Base-by-base conservation (phyloP, 2,113 vertebrate species). In the Leucosticte australis region DNA sequence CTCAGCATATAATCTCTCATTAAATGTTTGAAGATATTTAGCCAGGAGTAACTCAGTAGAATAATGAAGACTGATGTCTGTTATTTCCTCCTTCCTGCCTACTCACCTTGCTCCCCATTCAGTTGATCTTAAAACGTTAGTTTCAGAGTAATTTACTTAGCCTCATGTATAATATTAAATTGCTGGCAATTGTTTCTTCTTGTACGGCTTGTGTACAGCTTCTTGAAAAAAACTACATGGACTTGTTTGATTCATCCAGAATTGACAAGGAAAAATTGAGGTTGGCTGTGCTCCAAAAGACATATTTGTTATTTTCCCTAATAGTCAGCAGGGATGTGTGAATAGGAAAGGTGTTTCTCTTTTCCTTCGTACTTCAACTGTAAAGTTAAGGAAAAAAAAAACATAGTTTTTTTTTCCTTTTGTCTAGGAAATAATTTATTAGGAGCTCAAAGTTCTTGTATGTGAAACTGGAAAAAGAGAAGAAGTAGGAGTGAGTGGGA, bases 161-260 rank as follows among this genome's bases (percentile, higher is more conserved):
- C 12, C 10, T 62, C 8, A 0, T 20, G 8, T 46, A 7, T 22
- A 16, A 10, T n/a, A 37, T 7, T 41, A 53, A 83, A 15, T 30
- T 57, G 12, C 23, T 57, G 10, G 13, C 4, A 23, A 0, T 87
- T 86, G 19, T 6, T 80, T 83, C 11, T n/a, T n/a, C n/a, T n/a
- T n/a, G n/a, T n/a, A n/a, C n/a, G n/a, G n/a, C n/a, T n/a, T 2
- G 3, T 44, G 0, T 56, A 13, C 14, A 39, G 19, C 2, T 59
- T 80, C 28, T 11, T 31, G 17, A 77, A 13, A 19, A 50, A 10
- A 80, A 20, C 11, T 73, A 15, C 28, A 5, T 19, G 52, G 14
- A 7, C 16, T 65, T 82, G 21, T 17, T 41, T 30, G 26, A 8
- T 18, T 78, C 1, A 10, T 42, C 12, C 7, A 11, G 18, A 67